Evolutionary conservation across 2,888 invertebrate genomes (phyloP), one percentile per base, ranked within the genome.

Genomic region (Cryptocheilus praepositus): DNA sequence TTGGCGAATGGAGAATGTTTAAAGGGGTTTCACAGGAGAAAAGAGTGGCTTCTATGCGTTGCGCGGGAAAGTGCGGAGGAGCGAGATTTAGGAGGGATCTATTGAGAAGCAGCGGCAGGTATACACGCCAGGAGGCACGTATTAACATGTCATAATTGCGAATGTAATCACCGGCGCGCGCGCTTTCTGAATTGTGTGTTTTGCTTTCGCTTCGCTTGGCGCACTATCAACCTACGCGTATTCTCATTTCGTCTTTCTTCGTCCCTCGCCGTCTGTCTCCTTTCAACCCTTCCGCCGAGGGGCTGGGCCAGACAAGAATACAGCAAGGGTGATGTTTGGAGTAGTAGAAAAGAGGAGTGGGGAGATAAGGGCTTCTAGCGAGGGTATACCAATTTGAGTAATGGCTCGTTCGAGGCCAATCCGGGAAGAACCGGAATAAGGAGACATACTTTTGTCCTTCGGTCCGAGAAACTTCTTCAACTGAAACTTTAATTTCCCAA

Each of bases 91-190:
- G 71, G 69, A 52, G 68, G 71, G 73, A 79, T 78, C 76, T 71
- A 80, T 81, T 81, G 73, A 81, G 71, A 73, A 76, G 67, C 70
- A 72, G 70, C 64, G 58, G 66, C 61, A 61, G 63, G 73, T 70
- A 61, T 73, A 67, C 62, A 73, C 67, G 70, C 56, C 64, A 19
- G 46, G 61, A 77, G 74, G 77, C 75, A 71, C 77, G 74, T 80
- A 81, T 83, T 80, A 83, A 81, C 83, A 77, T 80, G 79, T 82
- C 76, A 79, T 83, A 84, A 85, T 84, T 84, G 80, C 79, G 76
- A 82, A 80, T 80, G 81, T 82, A 82, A 84, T 83, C 81, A 81
- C 70, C 74, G 78, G 66, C 60, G 67, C 67, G 36, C 36, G 67
- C 73, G 71, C 72, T 77, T 77, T 68, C 78, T 66, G 70, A 74